A percentile compares a stretch with the other conserved stretches of the same genome.
Conservation (phyloP, 2,113 vertebrate species). For the Dipodomys spectabilis region DNA sequence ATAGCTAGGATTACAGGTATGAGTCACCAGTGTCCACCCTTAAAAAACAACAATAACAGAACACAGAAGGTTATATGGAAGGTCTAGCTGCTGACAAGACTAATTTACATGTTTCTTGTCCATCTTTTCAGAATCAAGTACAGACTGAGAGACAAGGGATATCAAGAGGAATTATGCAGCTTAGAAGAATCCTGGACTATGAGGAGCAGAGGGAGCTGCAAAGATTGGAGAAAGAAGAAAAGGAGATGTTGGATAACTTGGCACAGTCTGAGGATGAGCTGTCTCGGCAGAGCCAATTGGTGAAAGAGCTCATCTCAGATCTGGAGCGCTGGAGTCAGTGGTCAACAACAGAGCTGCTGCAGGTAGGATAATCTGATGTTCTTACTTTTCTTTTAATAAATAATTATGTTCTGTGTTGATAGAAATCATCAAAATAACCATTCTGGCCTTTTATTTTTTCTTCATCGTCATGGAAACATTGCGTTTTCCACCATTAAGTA, state of each 20-base stretch:
- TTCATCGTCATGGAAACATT: background rate
- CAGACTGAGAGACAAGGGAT: conserved; percentile 59
- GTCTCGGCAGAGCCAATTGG: conserved; percentile 35
- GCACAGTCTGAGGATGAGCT: conserved; percentile 25
- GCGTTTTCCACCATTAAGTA: background rate
- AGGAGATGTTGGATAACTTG: background rate
- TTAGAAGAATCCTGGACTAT: conserved; percentile 52
- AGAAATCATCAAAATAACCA: background rate
- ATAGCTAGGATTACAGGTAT: too few species aligned
- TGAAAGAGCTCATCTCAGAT: conserved; percentile 62
- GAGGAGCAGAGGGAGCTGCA: conserved; percentile 61
- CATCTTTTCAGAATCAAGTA: conserved; percentile 18
- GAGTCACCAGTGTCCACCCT: too few species aligned
- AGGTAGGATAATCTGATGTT: conserved; percentile 27
- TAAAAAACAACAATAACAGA: too few species aligned
- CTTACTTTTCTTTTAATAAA: background rate
- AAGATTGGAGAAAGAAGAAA: conserved; percentile 51
- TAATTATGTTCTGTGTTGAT: background rate
- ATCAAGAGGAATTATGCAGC: background rate
- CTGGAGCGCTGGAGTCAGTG: background rate
- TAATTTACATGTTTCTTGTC: background rate
- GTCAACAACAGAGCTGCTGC: conserved; percentile 21
- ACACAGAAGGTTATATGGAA: background rate
- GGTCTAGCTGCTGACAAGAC: background rate
- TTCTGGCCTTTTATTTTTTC: background rate